Conservation (phyloP, 2,113 vertebrate species). For the Synodontis membranacea region DNA sequence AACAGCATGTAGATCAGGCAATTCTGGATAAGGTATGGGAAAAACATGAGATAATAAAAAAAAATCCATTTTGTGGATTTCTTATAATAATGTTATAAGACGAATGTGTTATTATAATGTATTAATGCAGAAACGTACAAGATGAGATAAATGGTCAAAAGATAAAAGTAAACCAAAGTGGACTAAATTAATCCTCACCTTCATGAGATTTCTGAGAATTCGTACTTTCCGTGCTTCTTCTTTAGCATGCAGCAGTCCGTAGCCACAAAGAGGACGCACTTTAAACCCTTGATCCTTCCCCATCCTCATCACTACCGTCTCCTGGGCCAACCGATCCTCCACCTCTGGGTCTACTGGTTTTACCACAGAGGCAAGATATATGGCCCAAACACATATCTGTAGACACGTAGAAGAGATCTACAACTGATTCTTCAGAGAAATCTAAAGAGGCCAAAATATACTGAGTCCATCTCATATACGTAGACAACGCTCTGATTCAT, state of each 20-base stretch:
- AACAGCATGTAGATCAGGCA: slow-evolving; percentile 73
- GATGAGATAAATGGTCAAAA: neutral
- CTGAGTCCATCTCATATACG: neutral
- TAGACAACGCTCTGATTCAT: neutral
- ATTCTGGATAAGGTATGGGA: slow-evolving; percentile 56
- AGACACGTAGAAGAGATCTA: neutral
- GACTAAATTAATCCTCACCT: slow-evolving; percentile 55
- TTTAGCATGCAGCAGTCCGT: slow-evolving; percentile 76
- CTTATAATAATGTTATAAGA: neutral
- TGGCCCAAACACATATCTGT: slow-evolving; percentile 72
- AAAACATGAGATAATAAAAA: neutral
- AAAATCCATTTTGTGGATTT: neutral
- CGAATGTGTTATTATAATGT: neutral
- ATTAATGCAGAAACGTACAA: neutral
- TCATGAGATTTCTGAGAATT: slow-evolving; percentile 70
- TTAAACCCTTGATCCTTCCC: slow-evolving; percentile 57
- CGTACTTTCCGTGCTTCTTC: slow-evolving; percentile 75
- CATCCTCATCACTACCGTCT: slow-evolving; percentile 63
- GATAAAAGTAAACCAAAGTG: neutral
- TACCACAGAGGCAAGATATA: slow-evolving; percentile 64
- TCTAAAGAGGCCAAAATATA: neutral
- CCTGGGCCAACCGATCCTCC: slow-evolving; percentile 69
- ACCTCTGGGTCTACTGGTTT: slow-evolving; percentile 77
- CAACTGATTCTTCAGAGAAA: neutral
- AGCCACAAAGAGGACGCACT: slow-evolving; percentile 73